A percentile compares a stretch with the other conserved stretches of the same genome.
phyloP scores from a whole-genome alignment of 2,888 invertebrate genomes.

The Euspilapteryx auroguttella region DNA sequence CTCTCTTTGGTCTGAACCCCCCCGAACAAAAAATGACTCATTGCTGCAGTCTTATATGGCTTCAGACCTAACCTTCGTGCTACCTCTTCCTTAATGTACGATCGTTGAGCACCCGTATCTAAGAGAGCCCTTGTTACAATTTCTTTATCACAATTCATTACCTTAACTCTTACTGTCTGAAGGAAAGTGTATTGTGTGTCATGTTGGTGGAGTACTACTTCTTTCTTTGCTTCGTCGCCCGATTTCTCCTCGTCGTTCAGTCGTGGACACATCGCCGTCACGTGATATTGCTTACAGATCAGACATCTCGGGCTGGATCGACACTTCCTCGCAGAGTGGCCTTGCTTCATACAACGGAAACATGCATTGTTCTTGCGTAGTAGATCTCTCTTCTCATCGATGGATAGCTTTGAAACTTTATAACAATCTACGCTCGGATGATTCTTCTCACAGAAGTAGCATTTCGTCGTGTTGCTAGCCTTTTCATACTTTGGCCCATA shows the following conservation, averaged over 20 bases:
- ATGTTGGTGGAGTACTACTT: background rate
- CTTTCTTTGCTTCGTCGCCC: background rate
- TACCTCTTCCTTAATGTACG: background rate
- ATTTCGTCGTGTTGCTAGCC: background rate
- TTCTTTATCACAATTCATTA: background rate
- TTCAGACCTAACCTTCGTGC: background rate
- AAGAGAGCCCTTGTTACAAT: background rate
- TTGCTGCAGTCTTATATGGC: background rate
- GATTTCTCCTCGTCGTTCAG: background rate
- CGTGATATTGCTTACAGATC: background rate
- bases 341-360: background rate
- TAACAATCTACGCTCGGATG: background rate
- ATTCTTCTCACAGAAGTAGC: background rate
- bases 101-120: background rate
- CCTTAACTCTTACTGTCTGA: background rate
- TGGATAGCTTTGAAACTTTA: background rate
- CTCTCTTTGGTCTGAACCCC: background rate
- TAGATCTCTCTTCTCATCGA: background rate
- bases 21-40: background rate
- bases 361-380: background rate
- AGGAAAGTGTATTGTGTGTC: background rate
- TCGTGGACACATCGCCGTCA: background rate
- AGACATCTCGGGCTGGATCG: background rate
- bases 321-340: background rate
- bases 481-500: background rate